A percentile compares a stretch with the other conserved stretches of the same genome.
Conservation (phyloP, 2,113 vertebrate genomes). For the Galeopterus variegatus region DNA sequence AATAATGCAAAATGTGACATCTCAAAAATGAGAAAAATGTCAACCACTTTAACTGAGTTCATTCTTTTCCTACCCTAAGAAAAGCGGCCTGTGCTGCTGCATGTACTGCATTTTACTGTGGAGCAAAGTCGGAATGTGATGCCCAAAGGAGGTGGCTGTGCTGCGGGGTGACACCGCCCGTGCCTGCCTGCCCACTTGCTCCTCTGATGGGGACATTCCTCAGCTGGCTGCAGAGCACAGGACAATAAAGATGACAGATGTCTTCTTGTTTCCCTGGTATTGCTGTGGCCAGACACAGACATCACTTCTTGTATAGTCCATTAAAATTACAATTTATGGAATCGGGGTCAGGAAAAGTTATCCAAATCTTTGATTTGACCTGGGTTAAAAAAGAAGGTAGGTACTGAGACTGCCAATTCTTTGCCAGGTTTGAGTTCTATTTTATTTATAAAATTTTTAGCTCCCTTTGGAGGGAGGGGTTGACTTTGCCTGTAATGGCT, state of each 20-base stretch:
- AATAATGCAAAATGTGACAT: conserved; percentile 76
- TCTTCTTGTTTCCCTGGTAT: neutral
- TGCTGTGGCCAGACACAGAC: neutral
- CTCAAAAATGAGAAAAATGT: conserved; percentile 81
- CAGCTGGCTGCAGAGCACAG: conserved; percentile 4
- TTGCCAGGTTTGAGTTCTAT: neutral
- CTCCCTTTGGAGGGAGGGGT: neutral
- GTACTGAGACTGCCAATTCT: fast-evolving
- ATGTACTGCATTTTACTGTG: conserved; percentile 38
- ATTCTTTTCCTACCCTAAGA: conserved; percentile 9
- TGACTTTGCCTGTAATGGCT: neutral
- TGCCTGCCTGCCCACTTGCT: conserved; percentile 81
- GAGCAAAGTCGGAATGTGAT: neutral
- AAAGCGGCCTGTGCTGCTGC: neutral
- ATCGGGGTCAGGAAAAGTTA: neutral
- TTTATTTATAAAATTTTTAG: neutral
- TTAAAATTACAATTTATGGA: neutral
- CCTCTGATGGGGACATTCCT: conserved; percentile 76
- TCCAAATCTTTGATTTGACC: neutral
- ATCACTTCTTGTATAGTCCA: fast-evolving
- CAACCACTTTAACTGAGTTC: conserved; percentile 59
- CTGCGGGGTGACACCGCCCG: neutral
- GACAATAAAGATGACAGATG: neutral
- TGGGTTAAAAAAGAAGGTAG: neutral
- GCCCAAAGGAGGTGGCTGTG: neutral